These are phyloP conservation scores for Synanthedon andrenaeformis DNA, from an alignment of 2,888 invertebrate genomes.

Conservation along the genomic window DNA sequence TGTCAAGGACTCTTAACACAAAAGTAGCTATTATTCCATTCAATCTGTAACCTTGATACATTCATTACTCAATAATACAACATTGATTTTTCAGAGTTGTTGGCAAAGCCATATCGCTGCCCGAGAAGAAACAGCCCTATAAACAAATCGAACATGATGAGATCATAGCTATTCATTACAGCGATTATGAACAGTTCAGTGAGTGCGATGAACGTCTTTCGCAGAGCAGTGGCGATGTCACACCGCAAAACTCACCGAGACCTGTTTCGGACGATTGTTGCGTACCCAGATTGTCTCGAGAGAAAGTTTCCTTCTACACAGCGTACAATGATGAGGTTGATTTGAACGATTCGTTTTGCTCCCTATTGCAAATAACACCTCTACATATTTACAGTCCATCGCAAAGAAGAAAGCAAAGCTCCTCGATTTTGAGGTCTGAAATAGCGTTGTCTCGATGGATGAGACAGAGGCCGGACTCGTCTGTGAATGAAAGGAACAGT, in stretches of 20 bases:
- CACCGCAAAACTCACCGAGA: constrained; percentile 57
- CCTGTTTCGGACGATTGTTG: constrained; percentile 24
- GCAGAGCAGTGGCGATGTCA: constrained; percentile 56
- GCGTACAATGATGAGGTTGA: constrained; percentile 31
- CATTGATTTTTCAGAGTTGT: constrained; percentile 32
- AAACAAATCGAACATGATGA: constrained; percentile 56
- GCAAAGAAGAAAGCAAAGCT: constrained; percentile 41
- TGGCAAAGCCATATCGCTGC: constrained; percentile 44
- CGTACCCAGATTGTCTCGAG: constrained; percentile 29
- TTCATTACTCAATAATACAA: not conserved
- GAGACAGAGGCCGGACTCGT: constrained; percentile 53
- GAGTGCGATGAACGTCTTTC: constrained; percentile 58
- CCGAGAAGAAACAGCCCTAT: constrained; percentile 36
- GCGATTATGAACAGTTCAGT: constrained; percentile 51
- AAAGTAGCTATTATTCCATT: too few relatives aligned
- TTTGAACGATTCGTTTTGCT: constrained; percentile 47
- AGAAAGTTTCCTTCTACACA: constrained; percentile 32
- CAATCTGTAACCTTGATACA: not conserved
- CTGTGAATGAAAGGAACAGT: constrained; percentile 55
- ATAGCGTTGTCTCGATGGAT: constrained; percentile 63
- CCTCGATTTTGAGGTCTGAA: constrained; percentile 54
- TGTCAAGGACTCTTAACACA: too few relatives aligned
- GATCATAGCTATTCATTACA: constrained; percentile 57
- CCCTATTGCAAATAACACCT: constrained; percentile 58
- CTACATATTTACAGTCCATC: constrained; percentile 49